Percentiles rank a stretch among this genome's conserved stretches.
These are phyloP conservation scores for Coluber constrictor DNA, from an alignment of 2,797 vertebrate genomes.

Conservation along the genomic window DNA sequence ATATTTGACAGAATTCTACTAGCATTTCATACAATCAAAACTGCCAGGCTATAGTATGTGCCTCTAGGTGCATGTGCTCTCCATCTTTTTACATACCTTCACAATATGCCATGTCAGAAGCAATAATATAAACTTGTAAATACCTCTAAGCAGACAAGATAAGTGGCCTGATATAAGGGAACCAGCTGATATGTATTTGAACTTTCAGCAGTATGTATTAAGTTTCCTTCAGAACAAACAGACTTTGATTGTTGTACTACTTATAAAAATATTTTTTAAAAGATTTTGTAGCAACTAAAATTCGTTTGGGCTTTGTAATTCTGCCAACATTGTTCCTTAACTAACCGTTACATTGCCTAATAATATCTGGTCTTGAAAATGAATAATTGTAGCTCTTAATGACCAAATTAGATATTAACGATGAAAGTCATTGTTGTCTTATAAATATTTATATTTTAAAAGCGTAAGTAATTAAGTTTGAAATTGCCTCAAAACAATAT, in stretches of 20 bases:
- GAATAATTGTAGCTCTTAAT: constrained; percentile 59
- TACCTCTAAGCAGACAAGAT: not conserved
- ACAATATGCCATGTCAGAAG: not conserved
- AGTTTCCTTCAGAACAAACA: not conserved
- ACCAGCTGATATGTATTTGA: not conserved
- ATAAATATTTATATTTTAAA: constrained; percentile 65
- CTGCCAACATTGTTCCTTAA: constrained; percentile 46
- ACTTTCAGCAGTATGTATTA: not conserved
- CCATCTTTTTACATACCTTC: not conserved
- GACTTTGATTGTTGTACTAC: constrained; percentile 16
- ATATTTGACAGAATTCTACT: not conserved
- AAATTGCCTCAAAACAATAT: constrained; percentile 26
- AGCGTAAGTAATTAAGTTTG: constrained; percentile 38
- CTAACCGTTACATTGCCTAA: constrained; percentile 48
- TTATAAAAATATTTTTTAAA: not conserved
- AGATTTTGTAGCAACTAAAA: constrained; percentile 18
- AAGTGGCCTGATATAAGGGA: not conserved
- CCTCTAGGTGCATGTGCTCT: not conserved
- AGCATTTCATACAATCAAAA: not conserved
- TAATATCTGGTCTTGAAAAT: constrained; percentile 54
- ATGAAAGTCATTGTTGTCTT: constrained; percentile 46
- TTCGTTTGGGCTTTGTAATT: constrained; percentile 30
- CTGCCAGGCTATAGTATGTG: not conserved
- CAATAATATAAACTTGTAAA: not conserved
- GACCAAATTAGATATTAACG: constrained; percentile 52